Evolutionary conservation across 2,888 invertebrate species (phyloP).

Genomic region (Cremastinae sp.): DNA sequence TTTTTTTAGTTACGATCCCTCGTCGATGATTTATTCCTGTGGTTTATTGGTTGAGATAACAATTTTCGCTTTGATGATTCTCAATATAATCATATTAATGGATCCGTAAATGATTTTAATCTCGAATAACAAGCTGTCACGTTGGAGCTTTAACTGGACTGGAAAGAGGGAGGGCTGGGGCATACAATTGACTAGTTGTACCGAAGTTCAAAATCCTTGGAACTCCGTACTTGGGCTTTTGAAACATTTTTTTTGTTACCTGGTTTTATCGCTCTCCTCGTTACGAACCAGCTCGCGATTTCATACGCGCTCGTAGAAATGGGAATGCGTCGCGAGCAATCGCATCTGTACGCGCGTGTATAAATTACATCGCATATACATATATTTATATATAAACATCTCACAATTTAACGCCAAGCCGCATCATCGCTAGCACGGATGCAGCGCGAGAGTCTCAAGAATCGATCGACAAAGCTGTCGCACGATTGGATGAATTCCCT

Average conservation of each 20-base stretch:
- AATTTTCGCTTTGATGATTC: slow-evolving; percentile 15
- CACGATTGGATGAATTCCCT: slow-evolving; percentile 75
- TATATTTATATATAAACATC: slow-evolving; percentile 23
- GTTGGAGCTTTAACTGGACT: slow-evolving; percentile 28
- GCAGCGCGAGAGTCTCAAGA: slow-evolving; percentile 75
- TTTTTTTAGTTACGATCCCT: slow-evolving; percentile 10
- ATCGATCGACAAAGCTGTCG: slow-evolving; percentile 76
- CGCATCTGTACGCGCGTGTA: slow-evolving; percentile 7
- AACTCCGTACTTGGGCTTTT: slow-evolving; percentile 50
- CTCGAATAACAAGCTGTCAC: slow-evolving; percentile 43
- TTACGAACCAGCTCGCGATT: slow-evolving; percentile 16
- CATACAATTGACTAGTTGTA: slow-evolving; percentile 60
- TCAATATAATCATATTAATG: slow-evolving; percentile 14
- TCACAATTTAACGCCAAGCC: slow-evolving; percentile 25
- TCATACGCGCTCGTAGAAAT: background rate
- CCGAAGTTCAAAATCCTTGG: slow-evolving; percentile 39
- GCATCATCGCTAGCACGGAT: slow-evolving; percentile 72
- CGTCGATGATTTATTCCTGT: slow-evolving; percentile 12
- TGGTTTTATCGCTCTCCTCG: slow-evolving; percentile 5
- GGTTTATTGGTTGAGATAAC: too few species aligned
- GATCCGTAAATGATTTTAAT: slow-evolving; percentile 41
- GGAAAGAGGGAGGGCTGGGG: slow-evolving; percentile 3
- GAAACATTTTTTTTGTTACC: slow-evolving; percentile 9
- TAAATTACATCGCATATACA: slow-evolving; percentile 19
- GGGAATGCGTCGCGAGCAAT: too few species aligned